Evolutionary conservation across 2,797 vertebrate species (phyloP).

Genomic region (Spinibarbus caldwelli): DNA sequence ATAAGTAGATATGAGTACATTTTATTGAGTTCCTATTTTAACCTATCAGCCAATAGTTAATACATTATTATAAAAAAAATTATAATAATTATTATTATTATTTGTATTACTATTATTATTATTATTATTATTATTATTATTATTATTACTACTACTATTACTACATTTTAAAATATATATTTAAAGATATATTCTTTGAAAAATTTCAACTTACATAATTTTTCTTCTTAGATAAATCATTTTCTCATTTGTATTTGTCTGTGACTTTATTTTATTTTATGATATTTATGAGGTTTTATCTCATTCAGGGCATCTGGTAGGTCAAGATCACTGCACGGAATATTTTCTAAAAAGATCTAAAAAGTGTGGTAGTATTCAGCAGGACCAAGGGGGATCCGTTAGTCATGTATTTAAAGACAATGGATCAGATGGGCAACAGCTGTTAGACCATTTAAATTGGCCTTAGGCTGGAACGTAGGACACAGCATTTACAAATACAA

Average conservation of each 20-base stretch:
- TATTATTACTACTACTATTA: not conserved
- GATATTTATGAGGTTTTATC: not conserved
- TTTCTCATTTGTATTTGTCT: not conserved
- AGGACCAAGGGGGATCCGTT: not conserved
- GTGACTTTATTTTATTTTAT: not conserved
- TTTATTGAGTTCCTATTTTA: not conserved
- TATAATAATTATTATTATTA: not conserved
- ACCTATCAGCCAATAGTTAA: not conserved
- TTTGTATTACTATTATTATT: not conserved
- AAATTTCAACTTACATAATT: not conserved
- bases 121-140: not conserved
- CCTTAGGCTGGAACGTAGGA: slow-evolving; percentile 34
- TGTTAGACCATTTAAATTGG: slow-evolving; percentile 39
- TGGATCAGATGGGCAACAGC: slow-evolving; percentile 31
- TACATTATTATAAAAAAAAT: not conserved
- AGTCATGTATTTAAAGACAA: slow-evolving; percentile 31
- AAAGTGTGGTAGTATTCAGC: slow-evolving; percentile 1
- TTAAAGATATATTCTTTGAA: too few species aligned
- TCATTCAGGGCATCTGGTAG: not conserved
- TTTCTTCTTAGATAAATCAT: not conserved
- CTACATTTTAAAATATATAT: not conserved
- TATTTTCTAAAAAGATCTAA: not conserved
- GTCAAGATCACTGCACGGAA: not conserved
- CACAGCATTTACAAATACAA: slow-evolving; percentile 48
- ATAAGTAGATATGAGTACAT: not conserved